Evolutionary conservation across 2,888 invertebrate species (phyloP), one percentile per base, ranked within the genome.

Genomic region (Scrobipalpa atriplicella): DNA sequence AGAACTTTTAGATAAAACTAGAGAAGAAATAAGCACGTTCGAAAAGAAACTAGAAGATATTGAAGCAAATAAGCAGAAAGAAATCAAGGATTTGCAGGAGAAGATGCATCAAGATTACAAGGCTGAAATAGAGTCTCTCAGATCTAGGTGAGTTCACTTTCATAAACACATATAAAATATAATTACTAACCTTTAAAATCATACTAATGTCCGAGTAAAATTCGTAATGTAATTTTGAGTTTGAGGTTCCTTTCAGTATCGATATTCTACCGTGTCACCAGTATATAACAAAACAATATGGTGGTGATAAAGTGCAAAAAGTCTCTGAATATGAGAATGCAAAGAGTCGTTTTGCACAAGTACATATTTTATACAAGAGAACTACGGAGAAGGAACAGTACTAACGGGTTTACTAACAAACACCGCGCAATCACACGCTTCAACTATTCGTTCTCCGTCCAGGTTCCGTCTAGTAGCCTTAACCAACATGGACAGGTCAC

Each of bases 401-500:
- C 19, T 18, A 18, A n/a, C 18, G 19, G 19, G 43, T 39, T 21
- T 29, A 62, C 62, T 43, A 43, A 36, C 29, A 47, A 39, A 19
- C 19, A n/a, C 13, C 29, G 13, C 21, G n/a, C 18, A 47, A n/a
- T 21, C 13, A 5, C 47, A 36, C 16, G 58, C 21, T 38, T 16
- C 58, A 58, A 58, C 58, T 58, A 36, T 58, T 58, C 58, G 36
- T 58, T 58, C 58, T 58, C 58, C 58, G 58, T 58, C 68, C 67
- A 94, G 96, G 73, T 96, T 95, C 85, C 95, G 95, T 70, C 87
- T 97, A 68, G 96, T 97, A 94, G 95, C 96, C 0, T 89, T 95
- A 68, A 94, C 94, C 10, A 95, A 94, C 61, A 95, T 96, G 94
- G 96, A 96, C 74, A 93, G 95, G 51, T 96, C 96, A 66, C 96